These are phyloP conservation scores for Macaca mulatta DNA, from an alignment of 2,113 vertebrate genomes.

Conservation along the genomic window DNA sequence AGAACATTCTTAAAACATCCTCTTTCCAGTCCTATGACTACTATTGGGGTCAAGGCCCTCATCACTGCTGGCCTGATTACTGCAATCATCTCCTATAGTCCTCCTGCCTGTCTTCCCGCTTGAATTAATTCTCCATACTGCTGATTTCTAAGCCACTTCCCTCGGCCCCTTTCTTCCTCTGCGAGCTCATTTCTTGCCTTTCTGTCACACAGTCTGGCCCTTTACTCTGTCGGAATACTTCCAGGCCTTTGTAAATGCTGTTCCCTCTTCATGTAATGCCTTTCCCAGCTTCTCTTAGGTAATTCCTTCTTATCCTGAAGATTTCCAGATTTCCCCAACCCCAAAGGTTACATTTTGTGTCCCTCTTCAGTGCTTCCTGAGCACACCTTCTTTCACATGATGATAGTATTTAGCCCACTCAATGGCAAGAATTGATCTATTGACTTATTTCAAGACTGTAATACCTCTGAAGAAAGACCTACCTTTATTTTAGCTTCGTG, in stretches of 20 bases:
- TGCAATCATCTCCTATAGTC: neutral
- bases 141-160: neutral
- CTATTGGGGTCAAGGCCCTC: fast-evolving
- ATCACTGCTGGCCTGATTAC: neutral
- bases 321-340: neutral
- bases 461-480: neutral
- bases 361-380: neutral
- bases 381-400: no score
- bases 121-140: neutral
- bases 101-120: neutral
- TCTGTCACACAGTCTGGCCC: neutral
- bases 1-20: neutral
- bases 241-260: neutral
- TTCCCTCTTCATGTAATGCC: neutral
- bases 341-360: neutral
- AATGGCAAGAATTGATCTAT: neutral
- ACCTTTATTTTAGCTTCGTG: neutral
- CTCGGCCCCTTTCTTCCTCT: neutral
- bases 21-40: neutral
- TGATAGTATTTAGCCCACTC: neutral
- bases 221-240: neutral
- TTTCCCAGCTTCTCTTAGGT: neutral
- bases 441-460: neutral
- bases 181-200: neutral
- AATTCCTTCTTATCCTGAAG: neutral